Base-by-base conservation (phyloP, 2,113 vertebrate genomes). In the Lasiurus borealis region DNA sequence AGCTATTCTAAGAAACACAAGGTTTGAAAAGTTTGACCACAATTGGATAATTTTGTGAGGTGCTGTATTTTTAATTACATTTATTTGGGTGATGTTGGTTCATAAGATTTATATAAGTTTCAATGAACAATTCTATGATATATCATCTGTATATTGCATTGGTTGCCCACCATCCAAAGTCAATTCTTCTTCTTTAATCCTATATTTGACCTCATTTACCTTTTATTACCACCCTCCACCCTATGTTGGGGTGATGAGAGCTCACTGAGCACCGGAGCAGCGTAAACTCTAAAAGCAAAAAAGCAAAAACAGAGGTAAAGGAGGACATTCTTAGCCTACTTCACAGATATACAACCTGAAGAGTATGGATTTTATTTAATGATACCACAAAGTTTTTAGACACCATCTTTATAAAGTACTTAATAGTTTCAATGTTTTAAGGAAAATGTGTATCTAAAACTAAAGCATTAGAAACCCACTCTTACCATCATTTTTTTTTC, bases 311-410 rank as follows among this genome's bases (percentile, higher is more conserved):
- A 77, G 6, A 85, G 25, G 2, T 59, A 50, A 31, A 93, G 25
- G 40, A 34, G 34, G 57, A 57, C 3, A 57, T 0, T n/a, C 0
- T 3, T 34, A 5, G 36, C 6, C 3, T 16, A n/a, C 14, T 85
- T 93, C 29, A 11, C 25, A 52, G 11, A 80, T 6, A 64, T 44
- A 23, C 18, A 46, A 48, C 11, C 62, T 89, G 19, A 94, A 64
- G 8, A 68, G 69, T 66, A 54, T 44, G 2, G 4, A 81, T 71
- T 84, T 50, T 59, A 69, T 91, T 86, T 75, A 90, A 27, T 72
- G 15, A 76, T 48, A 36, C 3, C 21, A 72, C 2, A 16, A 25
- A 46, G 1, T 29, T 89, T 82, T 16, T 23, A 40, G 19, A 85
- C 85, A 75, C 5, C 91, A 27, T 1, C 6, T 62, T 75, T 82